Evolutionary conservation across 2,888 invertebrate species (phyloP).

Genomic region (Opisthograptis luteolata): DNA sequence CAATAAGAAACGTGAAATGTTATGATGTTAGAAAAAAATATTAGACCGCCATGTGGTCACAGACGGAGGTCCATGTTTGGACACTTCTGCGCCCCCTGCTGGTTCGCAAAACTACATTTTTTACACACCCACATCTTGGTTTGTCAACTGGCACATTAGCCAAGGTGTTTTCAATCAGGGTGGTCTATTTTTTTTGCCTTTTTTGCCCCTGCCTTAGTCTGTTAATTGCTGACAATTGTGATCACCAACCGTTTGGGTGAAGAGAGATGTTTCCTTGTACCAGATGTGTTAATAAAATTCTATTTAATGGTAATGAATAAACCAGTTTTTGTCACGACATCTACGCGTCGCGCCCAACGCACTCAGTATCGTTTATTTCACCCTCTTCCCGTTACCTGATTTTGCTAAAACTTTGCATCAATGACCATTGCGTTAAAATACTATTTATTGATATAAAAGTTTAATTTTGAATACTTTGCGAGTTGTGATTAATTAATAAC

Average conservation of each 20-base stretch:
- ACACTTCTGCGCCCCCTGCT: conserved; percentile 73
- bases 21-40: conserved; percentile 12
- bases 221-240: conserved; percentile 83
- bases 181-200: conserved; percentile 73
- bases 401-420: not conserved
- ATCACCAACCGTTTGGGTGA: conserved; percentile 69
- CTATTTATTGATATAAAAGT: too few relatives aligned
- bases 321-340: too few relatives aligned
- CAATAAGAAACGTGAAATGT: not conserved
- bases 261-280: conserved; percentile 76
- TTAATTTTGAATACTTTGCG: too few relatives aligned
- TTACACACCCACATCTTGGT: conserved; percentile 63
- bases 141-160: conserved; percentile 81
- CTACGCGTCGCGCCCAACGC: too few relatives aligned
- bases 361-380: too few relatives aligned
- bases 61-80: conserved; percentile 72
- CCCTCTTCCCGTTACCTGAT: too few relatives aligned
- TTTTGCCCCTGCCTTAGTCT: conserved; percentile 61
- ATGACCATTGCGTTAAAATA: too few relatives aligned
- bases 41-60: conserved; percentile 52
- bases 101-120: conserved; percentile 64
- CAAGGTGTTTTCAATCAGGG: conserved; percentile 75
- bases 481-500: too few relatives aligned
- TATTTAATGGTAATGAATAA: conserved; percentile 6
- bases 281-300: conserved; percentile 62